phyloP scores from a whole-genome alignment of 1,140 invertebrate genomes.

The Aphelenchoides besseyi region DNA sequence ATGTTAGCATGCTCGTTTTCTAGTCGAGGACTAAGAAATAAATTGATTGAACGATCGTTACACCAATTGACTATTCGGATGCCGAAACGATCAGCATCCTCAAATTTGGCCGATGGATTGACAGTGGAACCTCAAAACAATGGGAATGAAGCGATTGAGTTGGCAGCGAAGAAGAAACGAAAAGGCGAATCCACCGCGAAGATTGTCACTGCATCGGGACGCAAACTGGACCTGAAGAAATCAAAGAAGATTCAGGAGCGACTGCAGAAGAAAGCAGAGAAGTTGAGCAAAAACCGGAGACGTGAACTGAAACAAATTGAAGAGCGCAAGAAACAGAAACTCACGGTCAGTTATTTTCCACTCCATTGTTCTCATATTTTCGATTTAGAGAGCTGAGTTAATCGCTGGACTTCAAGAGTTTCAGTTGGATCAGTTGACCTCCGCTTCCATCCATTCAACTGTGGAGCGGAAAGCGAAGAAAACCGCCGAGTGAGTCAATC shows the following conservation, averaged over 20 bases:
- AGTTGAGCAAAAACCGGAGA: background rate
- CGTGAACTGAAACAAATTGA: slow-evolving; percentile 4
- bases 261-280: background rate
- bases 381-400: slow-evolving; percentile 12
- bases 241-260: background rate
- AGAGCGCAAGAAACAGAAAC: background rate
- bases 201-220: slow-evolving; percentile 1
- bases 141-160: background rate
- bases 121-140: background rate
- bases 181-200: background rate
- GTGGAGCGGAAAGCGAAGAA: slow-evolving; percentile 5
- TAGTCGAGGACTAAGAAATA: no score
- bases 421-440: background rate
- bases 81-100: background rate
- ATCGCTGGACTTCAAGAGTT: slow-evolving; percentile 2
- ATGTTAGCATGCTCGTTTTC: no score
- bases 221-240: slow-evolving; percentile 1
- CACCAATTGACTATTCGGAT: background rate
- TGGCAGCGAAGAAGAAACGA: background rate
- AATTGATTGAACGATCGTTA: background rate
- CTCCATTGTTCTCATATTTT: background rate
- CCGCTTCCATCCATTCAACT: background rate
- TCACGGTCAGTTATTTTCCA: slow-evolving; percentile 1
- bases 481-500: background rate
- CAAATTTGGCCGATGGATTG: background rate